Evolutionary conservation across 2,797 vertebrate genomes (phyloP).

Genomic region (Rhynchotus rufescens): DNA sequence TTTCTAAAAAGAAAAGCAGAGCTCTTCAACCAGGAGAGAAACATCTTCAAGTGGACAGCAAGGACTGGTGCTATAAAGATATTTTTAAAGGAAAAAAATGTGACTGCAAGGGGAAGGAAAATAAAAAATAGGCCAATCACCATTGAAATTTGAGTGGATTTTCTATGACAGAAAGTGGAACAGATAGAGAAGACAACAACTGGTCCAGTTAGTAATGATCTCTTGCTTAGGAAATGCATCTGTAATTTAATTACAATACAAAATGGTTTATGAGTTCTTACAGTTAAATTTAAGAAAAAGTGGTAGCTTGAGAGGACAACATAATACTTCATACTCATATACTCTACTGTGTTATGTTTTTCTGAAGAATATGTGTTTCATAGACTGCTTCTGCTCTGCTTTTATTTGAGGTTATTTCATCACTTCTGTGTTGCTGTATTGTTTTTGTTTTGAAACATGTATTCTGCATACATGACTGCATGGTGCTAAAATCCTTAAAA

Average conservation of each 20-base stretch:
- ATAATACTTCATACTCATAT: neutral
- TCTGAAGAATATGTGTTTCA: neutral
- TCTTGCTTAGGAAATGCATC: neutral
- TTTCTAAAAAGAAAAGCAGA: neutral
- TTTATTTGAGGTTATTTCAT: neutral
- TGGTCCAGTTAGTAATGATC: neutral
- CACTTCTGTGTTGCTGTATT: neutral
- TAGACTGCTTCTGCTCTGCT: neutral
- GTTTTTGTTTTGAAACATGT: neutral
- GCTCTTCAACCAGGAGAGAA: neutral
- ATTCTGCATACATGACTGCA: neutral
- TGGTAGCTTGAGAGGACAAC: neutral
- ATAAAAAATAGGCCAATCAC: neutral
- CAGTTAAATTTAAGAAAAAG: neutral
- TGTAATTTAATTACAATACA: neutral
- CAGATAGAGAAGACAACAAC: neutral
- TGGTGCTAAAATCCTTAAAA: neutral
- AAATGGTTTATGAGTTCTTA: neutral
- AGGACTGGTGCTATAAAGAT: neutral
- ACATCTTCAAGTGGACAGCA: neutral
- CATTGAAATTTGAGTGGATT: neutral
- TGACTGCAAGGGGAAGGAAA: neutral
- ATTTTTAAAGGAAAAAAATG: neutral
- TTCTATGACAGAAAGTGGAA: neutral
- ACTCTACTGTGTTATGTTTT: neutral